Evolutionary conservation across 1,140 invertebrate genomes (phyloP), one percentile per base, ranked within the genome.

Genomic region (Gryllus bimaculatus): DNA sequence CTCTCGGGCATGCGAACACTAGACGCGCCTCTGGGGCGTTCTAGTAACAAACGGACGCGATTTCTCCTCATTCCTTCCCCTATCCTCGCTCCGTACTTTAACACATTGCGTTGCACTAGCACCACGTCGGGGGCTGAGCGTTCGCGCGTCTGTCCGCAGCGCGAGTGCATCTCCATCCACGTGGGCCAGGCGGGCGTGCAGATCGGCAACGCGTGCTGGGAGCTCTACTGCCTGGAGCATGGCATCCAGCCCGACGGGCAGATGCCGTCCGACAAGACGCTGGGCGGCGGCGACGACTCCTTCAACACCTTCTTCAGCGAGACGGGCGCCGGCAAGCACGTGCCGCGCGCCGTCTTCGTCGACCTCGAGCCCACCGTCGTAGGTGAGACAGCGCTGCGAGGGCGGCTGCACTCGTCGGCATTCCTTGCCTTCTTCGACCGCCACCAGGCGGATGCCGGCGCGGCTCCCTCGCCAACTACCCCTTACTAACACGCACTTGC

Each of bases 301-400:
- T 95, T 95, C 86, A 95, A 94, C 85, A 95, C 94, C 8, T 96
- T 96, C 86, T 96, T 96, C 88, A 94, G 92, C 82, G 95, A 97
- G 86, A 97, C 94, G 66, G 93, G 93, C 20, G 90, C 93, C 75
- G 95, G 93, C 77, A 96, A 96, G 84, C 94, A 96, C 85, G 94
- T 96, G 39, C 93, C 93, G 6, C 85, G 89, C 79, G 90, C 90
- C 8, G 89, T 92, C 18, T 92, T 91, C 80, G 89, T 91, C 8
- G 90, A 91, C 82, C 86, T 91, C 81, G 93, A 95, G 84, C 93
- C 93, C 66, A 94, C 93, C 81, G 93, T 93, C 73, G 90, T 94
- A 77, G 87, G 87, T 87, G 81, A 84, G 85, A 7, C 54, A 10
- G 26, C 26, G 26, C 26, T 39, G 26, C 26, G 26, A n/a, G n/a